These are phyloP conservation scores for Clivina fossor DNA, from an alignment of 2,888 invertebrate species.

Conservation along the genomic window DNA sequence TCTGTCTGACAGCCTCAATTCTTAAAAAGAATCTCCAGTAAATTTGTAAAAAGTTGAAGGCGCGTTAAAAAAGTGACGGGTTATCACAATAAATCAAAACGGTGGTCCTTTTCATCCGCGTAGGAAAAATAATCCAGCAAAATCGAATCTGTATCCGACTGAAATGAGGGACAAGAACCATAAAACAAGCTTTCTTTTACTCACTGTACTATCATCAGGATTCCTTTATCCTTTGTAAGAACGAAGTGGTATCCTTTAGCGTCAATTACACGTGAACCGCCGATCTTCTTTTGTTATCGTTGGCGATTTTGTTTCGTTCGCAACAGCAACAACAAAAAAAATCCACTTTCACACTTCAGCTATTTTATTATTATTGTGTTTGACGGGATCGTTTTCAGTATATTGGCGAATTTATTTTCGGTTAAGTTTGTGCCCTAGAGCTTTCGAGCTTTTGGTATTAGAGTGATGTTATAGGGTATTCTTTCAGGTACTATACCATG, in stretches of 20 bases:
- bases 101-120: background rate
- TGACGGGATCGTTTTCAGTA: slow-evolving; percentile 47
- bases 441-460: too few relatives aligned
- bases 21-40: too few relatives aligned
- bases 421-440: slow-evolving; percentile 18
- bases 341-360: slow-evolving; percentile 54
- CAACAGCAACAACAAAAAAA: too few relatives aligned
- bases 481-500: too few relatives aligned
- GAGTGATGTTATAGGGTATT: too few relatives aligned
- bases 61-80: slow-evolving; percentile 21
- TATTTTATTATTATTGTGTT: slow-evolving; percentile 52
- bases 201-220: slow-evolving; percentile 7
- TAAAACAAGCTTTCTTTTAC: background rate
- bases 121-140: slow-evolving; percentile 20
- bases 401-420: slow-evolving; percentile 44
- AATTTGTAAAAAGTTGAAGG: too few relatives aligned
- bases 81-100: slow-evolving; percentile 28
- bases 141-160: slow-evolving; percentile 8
- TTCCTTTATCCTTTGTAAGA: slow-evolving; percentile 4
- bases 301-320: slow-evolving; percentile 48
- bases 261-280: slow-evolving; percentile 28
- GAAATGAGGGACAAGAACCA: background rate
- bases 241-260: slow-evolving; percentile 18
- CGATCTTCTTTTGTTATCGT: slow-evolving; percentile 48
- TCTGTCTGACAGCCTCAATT: too few relatives aligned